Base-by-base conservation (phyloP, 2,113 vertebrate genomes). In the Campylomormyrus tamandua region DNA sequence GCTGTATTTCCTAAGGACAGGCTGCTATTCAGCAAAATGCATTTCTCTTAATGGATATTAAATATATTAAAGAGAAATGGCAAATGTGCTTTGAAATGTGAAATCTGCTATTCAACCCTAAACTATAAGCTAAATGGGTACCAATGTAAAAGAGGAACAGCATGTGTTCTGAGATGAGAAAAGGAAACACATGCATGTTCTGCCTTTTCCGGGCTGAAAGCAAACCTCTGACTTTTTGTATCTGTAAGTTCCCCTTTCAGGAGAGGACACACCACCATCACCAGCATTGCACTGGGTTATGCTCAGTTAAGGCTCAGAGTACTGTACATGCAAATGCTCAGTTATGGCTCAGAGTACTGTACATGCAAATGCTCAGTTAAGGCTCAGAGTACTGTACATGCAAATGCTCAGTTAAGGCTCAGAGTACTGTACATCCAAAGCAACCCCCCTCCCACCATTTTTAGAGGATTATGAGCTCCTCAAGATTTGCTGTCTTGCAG, bases 401-500 rank as follows among this genome's bases (percentile, higher is more conserved):
- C 56, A 19, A 52, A 88, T 24, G 8, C 15, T 8, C 45, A 46
- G 19, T 42, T 45, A 83, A 24, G 3, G 5, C 19, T 84, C 39
- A 27, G 46, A 24, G 45, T 49, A 49, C 48, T 24, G 83, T 48
- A 48, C 39, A 48, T 45, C 83, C 56, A 19, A 52, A 88, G 50
- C 13, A 52, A 17, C 84, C 27, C 46, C 83, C 48, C 48, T 48
- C 48, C 48, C 39, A 42, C 45, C 83, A 21, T 89, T 92, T 87
- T 62, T 88, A 53, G 86, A 89, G 90, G 74, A 56, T 70, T 70
- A 92, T 83, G 90, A 70, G 83, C 90, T 92, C 92, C 88, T 90
- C 13, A 39, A 90, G 89, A 89, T 88, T 42, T 89, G 88, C 87
- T 24, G 88, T 83, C 91, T 90, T 91, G 92, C 88, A 94, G 91